Evolutionary conservation across 2,113 vertebrate genomes (phyloP).

Genomic region (Callithrix jacchus): DNA sequence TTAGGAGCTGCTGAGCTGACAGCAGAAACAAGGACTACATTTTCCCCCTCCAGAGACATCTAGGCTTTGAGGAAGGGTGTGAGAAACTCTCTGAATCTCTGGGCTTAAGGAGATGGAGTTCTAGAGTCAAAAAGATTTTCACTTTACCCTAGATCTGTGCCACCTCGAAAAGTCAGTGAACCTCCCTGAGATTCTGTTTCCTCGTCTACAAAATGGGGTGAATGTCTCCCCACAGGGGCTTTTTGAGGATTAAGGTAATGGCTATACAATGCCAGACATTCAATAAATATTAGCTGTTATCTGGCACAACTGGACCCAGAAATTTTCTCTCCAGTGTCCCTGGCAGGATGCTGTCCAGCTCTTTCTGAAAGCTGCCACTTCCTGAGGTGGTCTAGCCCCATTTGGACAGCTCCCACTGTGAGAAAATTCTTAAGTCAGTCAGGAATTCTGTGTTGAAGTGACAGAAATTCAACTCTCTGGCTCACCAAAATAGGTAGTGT

Average conservation of each 20-base stretch:
- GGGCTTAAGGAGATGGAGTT: background rate
- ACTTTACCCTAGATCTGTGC: too few species aligned
- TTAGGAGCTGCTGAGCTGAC: slow-evolving; percentile 63
- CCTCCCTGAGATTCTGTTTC: background rate
- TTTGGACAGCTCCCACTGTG: slow-evolving; percentile 33
- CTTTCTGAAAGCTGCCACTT: background rate
- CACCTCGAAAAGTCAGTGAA: too few species aligned
- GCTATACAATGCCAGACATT: background rate
- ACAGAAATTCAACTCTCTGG: slow-evolving; percentile 44
- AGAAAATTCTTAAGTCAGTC: slow-evolving; percentile 43
- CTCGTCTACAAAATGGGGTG: background rate
- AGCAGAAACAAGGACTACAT: background rate
- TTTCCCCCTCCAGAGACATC: background rate
- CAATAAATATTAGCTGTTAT: slow-evolving; percentile 21
- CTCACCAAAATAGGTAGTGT: slow-evolving; percentile 52
- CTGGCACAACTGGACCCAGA: slow-evolving; percentile 20
- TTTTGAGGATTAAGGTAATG: background rate
- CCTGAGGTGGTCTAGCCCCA: background rate
- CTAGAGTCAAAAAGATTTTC: background rate
- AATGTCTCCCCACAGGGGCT: background rate
- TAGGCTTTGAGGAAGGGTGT: background rate
- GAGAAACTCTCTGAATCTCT: background rate
- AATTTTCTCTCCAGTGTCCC: slow-evolving; percentile 27
- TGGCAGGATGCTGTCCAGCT: slow-evolving; percentile 12
- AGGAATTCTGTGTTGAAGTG: slow-evolving; percentile 47